Base-by-base conservation (phyloP, 2,888 invertebrate species). In the Cancer borealis region DNA sequence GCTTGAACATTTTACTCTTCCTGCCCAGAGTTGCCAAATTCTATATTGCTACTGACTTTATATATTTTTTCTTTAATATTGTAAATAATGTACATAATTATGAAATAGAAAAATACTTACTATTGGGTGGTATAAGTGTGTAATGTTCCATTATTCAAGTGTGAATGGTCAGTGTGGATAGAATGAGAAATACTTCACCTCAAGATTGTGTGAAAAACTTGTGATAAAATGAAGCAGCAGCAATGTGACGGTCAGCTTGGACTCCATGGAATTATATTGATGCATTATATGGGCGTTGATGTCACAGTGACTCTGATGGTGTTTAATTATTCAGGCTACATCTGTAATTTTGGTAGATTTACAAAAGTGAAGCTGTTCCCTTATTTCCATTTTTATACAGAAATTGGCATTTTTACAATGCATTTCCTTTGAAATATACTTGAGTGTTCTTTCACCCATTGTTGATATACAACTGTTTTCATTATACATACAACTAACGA, bases 371-470 rank as follows among this genome's bases (percentile, higher is more conserved):
- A 49, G 92, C 46, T 87, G 73, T 91, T 92, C 92, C 94, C 94
- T 94, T 91, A 87, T 94, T 94, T 92, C 91, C 94, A 94, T 94
- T 94, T 94, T 94, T 94, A 94, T 94, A 94, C 94, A 94, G 90
- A 46, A 90, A 91, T 87, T 54, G 87, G 92, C 94, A 94, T 94
- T 94, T 94, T 94, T 94, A 92, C 66, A 94, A 94, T 94, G 92
- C 91, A 94, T 94, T 94, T 94, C 94, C 90, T 94, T 93, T 94
- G 60, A 92, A 92, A 90, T 91, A 90, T 91, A 66, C 17, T 73
- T 66, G 88, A 39, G 60, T 93, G 47, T 93, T 91, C 90, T 88
- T n/a, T 84, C 26, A n/a, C 46, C 87, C 30, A 30, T 10, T n/a
- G 39, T 39, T 30, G 3, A n/a, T 88, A 60, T 2, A 39, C 26